Base-by-base conservation (phyloP, 2,113 vertebrate species). In the Epinephelus moara region DNA sequence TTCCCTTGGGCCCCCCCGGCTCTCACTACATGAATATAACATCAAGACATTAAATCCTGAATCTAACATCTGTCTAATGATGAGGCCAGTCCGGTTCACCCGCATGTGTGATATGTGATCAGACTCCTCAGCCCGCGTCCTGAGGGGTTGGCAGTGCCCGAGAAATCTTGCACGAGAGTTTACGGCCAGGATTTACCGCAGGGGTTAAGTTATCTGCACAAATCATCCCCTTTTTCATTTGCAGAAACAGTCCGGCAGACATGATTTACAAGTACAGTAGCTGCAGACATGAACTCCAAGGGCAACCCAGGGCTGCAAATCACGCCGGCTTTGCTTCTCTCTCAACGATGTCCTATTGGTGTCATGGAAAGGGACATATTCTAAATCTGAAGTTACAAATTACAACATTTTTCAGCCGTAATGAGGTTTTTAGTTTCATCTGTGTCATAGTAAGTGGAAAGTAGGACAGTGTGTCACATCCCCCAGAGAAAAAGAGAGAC, bases 221-320 rank as follows among this genome's bases (percentile, higher is more conserved):
- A 93, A 94, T 93, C 92, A 93, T 88, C 87, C 81, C 72, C 71
- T 81, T 93, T 93, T 94, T 93, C 90, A 94, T 93, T 93, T 92
- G 90, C 86, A 88, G 85, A 88, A 93, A 92, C 87, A 88, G 87
- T 86, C 78, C 75, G 30, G 57, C 76, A 75, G 78, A 84, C 82
- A 85, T 90, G 90, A 94, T 94, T 93, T 93, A 92, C 85, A 92
- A 86, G 85, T 85, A 87, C 82, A 90, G 90, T 85, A 70, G 85
- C 74, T 55, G 82, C 70, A 81, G 73, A 93, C 89, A 88, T 90
- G 87, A 93, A 93, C 90, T 90, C 81, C 89, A 94, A 92, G 91
- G 91, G 88, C 89, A 75, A 76, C 78, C 64, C 83, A n/a, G 60
- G 68, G 82, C 82, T 55, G 30, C 77, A 93, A 92, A 91, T 93